Conservation (phyloP, 2,113 vertebrate species). For the Calonectris borealis region DNA sequence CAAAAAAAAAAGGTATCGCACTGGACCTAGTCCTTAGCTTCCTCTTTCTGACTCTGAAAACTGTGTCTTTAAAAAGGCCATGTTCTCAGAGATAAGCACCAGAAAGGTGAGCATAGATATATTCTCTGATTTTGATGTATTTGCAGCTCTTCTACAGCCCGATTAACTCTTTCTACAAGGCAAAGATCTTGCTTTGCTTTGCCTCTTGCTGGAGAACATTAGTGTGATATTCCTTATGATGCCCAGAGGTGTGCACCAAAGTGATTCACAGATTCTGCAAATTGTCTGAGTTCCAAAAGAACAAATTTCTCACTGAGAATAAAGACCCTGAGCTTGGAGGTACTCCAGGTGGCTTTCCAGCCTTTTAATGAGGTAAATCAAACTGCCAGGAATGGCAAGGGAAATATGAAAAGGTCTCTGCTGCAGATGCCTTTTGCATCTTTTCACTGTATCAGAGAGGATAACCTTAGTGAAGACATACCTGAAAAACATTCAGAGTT, state of each 20-base stretch:
- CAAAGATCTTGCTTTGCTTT: background rate
- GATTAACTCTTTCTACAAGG: background rate
- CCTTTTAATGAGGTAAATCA: background rate
- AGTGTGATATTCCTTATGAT: background rate
- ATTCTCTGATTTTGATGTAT: background rate
- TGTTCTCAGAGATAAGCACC: background rate
- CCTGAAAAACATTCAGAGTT: background rate
- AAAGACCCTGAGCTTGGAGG: background rate
- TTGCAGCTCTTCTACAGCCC: background rate
- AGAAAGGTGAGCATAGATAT: background rate
- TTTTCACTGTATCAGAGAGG: background rate
- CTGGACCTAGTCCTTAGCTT: background rate
- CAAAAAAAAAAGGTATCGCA: background rate
- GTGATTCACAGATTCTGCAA: background rate
- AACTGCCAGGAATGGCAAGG: background rate
- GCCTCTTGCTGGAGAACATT: background rate
- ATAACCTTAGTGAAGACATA: background rate
- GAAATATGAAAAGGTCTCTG: background rate
- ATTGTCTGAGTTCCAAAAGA: background rate
- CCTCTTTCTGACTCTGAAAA: background rate
- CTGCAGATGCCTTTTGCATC: background rate
- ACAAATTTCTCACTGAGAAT: background rate
- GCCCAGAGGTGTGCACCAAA: background rate
- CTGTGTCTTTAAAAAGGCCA: background rate
- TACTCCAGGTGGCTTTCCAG: background rate